Evolutionary conservation across 2,113 vertebrate genomes (phyloP), one percentile per base, ranked within the genome.

Genomic region (Pithys albifrons): DNA sequence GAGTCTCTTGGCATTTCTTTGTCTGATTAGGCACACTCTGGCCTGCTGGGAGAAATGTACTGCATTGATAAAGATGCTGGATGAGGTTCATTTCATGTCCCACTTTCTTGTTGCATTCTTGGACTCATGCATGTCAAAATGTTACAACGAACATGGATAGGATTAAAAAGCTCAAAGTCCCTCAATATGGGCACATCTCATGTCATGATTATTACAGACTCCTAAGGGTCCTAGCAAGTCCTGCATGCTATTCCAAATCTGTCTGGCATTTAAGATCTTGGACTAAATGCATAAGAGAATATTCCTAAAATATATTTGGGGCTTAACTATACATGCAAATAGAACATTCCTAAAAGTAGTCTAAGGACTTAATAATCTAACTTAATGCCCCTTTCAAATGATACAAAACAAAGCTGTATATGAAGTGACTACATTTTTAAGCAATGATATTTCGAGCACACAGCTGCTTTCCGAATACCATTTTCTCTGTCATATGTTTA

Each of bases 61-160:
- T 49, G 96, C 94, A 70, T 91, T 95, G 91, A 94, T 96, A 97
- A 97, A 96, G 80, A 80, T 52, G 72, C 83, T 88, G 97, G 88
- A 95, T 79, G 91, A 96, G 88, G 92, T 96, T 94, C 86, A 90
- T 93, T 96, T 96, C 61, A 55, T 73, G 88, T 89, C 83, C 94
- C 79, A 52, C 66, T 94, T 97, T 94, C 83, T 48, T 46, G 74
- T 66, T 57, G 49, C 78, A 19, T 94, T 94, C 64, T 82, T 35
- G 15, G 79, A 85, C 43, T 74, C n/a, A 18, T 7, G 41, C 49
- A 37, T 45, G 52, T 77, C 80, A 96, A 95, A 97, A 96, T 64
- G 79, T 76, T 85, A 78, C 55, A 62, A 23, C 0, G 1, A 77
- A 51, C 51, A 35, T 31, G 70, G 25, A 37, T 6, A 88, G 88